Percentiles rank a stretch among this genome's conserved stretches.
Evolutionary conservation across 1,140 invertebrate species (phyloP).

Genomic region (Episyrphus balteatus): DNA sequence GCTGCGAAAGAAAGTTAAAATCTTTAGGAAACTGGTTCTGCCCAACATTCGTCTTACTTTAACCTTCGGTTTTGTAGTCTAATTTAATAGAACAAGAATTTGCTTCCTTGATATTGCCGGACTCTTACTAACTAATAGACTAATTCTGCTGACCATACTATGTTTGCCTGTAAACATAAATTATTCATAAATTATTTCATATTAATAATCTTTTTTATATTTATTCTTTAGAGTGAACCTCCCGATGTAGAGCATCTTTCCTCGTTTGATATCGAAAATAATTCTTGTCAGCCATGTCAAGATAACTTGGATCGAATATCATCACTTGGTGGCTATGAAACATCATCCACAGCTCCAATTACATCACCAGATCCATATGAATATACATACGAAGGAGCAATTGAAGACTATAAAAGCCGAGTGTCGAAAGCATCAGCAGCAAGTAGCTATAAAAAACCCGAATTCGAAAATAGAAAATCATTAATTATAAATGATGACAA

Average conservation of each 20-base stretch:
- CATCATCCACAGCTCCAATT: conserved; percentile 28
- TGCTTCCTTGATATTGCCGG: no score
- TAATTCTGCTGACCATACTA: no score
- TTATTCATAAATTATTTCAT: neutral
- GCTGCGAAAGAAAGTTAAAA: no score
- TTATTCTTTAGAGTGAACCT: conserved; percentile 24
- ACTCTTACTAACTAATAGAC: no score
- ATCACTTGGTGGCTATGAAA: conserved; percentile 34
- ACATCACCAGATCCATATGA: conserved; percentile 42
- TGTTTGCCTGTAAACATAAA: neutral
- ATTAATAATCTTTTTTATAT: neutral
- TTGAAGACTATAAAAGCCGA: conserved; percentile 68
- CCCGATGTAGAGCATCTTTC: conserved; percentile 1
- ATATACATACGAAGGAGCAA: conserved; percentile 77
- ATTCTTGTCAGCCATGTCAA: no score
- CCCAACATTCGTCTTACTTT: no score
- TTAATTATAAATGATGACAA: neutral
- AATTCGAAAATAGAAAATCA: conserved; percentile 14
- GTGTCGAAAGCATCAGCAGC: conserved; percentile 43
- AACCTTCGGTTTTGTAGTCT: no score
- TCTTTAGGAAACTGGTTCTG: no score
- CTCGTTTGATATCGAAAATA: neutral
- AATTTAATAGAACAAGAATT: no score
- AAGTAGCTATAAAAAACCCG: neutral
- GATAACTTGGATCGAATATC: no score